Percentiles rank a stretch among this genome's conserved stretches.
Evolutionary conservation across 2,797 vertebrate genomes (phyloP).

Genomic region (Pelobates cultripes): DNA sequence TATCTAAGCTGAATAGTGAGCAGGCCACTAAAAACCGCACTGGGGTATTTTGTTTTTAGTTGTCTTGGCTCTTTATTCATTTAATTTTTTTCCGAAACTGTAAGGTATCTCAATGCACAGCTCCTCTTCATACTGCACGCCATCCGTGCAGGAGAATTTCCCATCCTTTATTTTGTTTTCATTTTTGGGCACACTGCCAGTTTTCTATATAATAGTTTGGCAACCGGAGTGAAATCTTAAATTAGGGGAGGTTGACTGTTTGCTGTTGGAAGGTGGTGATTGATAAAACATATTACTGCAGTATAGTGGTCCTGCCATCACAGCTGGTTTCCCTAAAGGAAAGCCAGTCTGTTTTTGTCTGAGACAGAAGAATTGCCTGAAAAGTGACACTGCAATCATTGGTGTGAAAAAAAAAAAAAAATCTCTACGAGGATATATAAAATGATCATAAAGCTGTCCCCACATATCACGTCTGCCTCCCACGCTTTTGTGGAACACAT

Average conservation of each 20-base stretch:
- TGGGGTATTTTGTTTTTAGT: no score
- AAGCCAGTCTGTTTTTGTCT: constrained; percentile 18
- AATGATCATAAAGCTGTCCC: constrained; percentile 34
- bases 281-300: constrained; percentile 38
- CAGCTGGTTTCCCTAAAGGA: constrained; percentile 24
- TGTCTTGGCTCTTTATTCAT: no score
- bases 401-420: constrained; percentile 16
- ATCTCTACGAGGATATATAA: constrained; percentile 23
- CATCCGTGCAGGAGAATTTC: neutral
- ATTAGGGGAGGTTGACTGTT: constrained; percentile 37
- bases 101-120: no score
- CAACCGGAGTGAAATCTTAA: constrained; percentile 8
- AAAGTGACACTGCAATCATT: constrained; percentile 28
- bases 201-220: constrained; percentile 8
- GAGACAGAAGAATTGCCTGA: constrained; percentile 5
- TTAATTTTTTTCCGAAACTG: no score
- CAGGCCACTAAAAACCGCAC: no score
- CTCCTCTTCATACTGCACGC: neutral
- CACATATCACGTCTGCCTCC: constrained; percentile 27
- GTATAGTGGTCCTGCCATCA: constrained; percentile 9
- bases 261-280: constrained; percentile 29
- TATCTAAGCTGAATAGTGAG: no score
- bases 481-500: constrained; percentile 3
- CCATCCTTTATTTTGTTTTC: constrained; percentile 3
- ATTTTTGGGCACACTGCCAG: constrained; percentile 8